A percentile compares a stretch with the other conserved stretches of the same genome.
Evolutionary conservation across 1,140 invertebrate species (phyloP).

Genomic region (Paraescarpia echinospica): DNA sequence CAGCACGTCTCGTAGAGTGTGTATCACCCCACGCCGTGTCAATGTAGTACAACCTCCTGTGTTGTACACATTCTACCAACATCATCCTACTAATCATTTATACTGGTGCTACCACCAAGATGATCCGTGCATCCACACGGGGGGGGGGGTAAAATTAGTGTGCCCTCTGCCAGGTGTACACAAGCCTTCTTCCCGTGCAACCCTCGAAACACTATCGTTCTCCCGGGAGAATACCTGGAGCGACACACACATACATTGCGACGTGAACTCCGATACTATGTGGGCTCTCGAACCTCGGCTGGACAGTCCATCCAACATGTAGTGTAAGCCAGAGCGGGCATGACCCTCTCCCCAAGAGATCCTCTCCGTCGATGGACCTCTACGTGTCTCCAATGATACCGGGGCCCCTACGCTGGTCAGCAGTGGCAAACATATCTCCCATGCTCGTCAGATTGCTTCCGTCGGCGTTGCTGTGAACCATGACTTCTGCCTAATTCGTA

Average conservation of each 20-base stretch:
- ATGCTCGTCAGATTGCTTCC: background rate
- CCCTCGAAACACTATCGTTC: background rate
- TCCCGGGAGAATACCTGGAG: background rate
- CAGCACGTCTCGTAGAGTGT: background rate
- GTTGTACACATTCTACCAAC: background rate
- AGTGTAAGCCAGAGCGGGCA: background rate
- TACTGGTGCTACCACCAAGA: background rate
- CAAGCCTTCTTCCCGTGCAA: background rate
- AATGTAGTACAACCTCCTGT: background rate
- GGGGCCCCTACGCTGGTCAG: background rate
- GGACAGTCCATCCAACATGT: background rate
- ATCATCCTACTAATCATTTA: background rate
- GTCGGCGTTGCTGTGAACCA: background rate
- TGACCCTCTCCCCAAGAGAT: background rate
- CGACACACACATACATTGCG: background rate
- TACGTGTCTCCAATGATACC: constrained; percentile 1
- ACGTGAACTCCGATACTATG: background rate
- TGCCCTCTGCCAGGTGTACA: background rate
- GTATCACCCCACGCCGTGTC: background rate
- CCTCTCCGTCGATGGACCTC: background rate
- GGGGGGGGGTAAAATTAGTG: background rate
- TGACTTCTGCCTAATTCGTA: background rate
- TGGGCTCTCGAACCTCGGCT: constrained; percentile 15
- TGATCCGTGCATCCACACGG: background rate
- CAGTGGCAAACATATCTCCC: background rate